Percentiles rank a stretch among this genome's conserved stretches.
Evolutionary conservation across 2,797 vertebrate genomes (phyloP).

Genomic region (Eulemur rubriventer): DNA sequence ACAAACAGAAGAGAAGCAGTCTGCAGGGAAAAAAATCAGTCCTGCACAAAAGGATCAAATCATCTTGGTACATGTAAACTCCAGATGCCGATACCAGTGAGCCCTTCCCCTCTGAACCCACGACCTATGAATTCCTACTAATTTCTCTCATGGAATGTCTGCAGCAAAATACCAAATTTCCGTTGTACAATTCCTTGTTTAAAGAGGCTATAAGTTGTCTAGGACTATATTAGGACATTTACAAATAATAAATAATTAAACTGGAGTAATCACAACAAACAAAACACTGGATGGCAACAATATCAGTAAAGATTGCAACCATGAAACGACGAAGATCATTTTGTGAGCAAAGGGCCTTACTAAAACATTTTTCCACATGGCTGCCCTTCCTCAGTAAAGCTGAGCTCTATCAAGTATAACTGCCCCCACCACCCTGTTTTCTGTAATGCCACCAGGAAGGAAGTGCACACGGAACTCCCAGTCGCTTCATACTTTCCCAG

Average conservation of each 20-base stretch:
- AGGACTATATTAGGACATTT: neutral
- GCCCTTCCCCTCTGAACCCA: neutral
- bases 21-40: neutral
- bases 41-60: neutral
- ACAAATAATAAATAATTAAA: neutral
- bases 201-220: neutral
- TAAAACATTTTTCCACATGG: neutral
- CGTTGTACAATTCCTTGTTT: neutral
- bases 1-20: neutral
- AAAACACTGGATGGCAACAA: neutral
- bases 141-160: neutral
- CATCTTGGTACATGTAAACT: neutral
- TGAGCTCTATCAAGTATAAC: neutral
- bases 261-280: neutral
- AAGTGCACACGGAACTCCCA: neutral
- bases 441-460: neutral
- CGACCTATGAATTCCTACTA: neutral
- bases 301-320: neutral
- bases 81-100: accelerated
- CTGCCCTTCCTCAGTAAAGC: neutral
- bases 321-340: neutral
- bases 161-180: neutral
- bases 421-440: neutral
- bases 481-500: neutral
- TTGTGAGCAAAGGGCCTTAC: neutral